A percentile compares a stretch with the other conserved stretches of the same genome.
These are phyloP conservation scores for Arrhamphus sclerolepis DNA, from an alignment of 2,797 vertebrate genomes.

Conservation along the genomic window DNA sequence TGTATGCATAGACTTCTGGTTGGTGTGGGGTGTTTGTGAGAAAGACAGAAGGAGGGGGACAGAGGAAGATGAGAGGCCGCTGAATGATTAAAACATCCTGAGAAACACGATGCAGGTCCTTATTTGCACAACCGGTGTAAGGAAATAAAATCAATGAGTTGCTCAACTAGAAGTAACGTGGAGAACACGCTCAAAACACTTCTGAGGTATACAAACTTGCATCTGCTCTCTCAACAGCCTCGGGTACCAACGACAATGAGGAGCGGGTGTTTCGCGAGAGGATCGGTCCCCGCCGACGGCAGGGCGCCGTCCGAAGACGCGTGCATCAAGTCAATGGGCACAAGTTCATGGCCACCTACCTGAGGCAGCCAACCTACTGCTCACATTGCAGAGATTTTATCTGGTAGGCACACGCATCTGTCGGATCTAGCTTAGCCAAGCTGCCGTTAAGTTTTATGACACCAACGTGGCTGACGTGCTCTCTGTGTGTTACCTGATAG, in stretches of 20 bases:
- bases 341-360: constrained; percentile 99
- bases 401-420: constrained; percentile 81
- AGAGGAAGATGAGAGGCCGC: constrained; percentile 44
- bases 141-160: no score
- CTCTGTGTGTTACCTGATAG: constrained; percentile 77
- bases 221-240: constrained; percentile 65
- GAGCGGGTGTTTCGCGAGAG: constrained; percentile 93
- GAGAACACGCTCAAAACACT: no score
- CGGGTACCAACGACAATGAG: constrained; percentile 92
- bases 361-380: constrained; percentile 97
- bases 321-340: constrained; percentile 98
- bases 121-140: constrained; percentile 11
- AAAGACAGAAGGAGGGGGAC: constrained; percentile 11
- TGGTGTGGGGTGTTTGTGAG: constrained; percentile 56
- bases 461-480: constrained; percentile 21
- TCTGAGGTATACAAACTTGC: no score
- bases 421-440: not conserved
- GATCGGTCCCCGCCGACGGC: constrained; percentile 88
- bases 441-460: constrained; percentile 11
- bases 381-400: constrained; percentile 98
- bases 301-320: constrained; percentile 93
- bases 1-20: constrained; percentile 56
- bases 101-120: constrained; percentile 61
- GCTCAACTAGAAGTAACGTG: no score
- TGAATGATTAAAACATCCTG: constrained; percentile 65